These are phyloP conservation scores for Thyatira batis DNA, from an alignment of 2,888 invertebrate species.

Conservation along the genomic window DNA sequence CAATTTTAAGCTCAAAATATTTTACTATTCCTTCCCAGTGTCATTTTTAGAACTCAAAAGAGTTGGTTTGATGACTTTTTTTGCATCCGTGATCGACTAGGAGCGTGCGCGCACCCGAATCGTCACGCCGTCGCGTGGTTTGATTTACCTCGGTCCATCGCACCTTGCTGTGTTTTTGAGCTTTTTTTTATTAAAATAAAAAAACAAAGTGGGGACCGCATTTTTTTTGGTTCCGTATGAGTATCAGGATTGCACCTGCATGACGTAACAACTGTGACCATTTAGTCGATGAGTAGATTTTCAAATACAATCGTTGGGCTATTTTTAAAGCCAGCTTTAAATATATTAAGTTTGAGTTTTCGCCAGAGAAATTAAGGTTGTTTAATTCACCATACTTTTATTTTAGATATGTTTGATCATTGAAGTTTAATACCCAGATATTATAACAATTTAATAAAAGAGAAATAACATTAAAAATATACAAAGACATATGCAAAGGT, in stretches of 20 bases:
- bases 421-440: no score
- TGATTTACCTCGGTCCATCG: slow-evolving; percentile 66
- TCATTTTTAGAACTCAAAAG: slow-evolving; percentile 4
- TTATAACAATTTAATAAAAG: no score
- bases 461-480: background rate
- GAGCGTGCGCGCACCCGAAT: slow-evolving; percentile 56
- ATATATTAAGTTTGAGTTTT: no score
- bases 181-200: slow-evolving; percentile 44
- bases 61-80: slow-evolving; percentile 10
- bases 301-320: no score
- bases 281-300: background rate
- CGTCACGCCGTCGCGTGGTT: slow-evolving; percentile 78
- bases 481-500: background rate
- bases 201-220: background rate
- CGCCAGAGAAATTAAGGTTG: no score
- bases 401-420: no score
- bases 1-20: no score
- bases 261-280: background rate
- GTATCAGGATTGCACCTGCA: background rate
- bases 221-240: background rate
- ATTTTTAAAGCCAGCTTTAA: no score
- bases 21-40: background rate
- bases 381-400: no score
- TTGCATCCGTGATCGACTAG: slow-evolving; percentile 33
- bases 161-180: slow-evolving; percentile 61